Conservation (phyloP, 1,140 invertebrate genomes). For the Lamellibrachia luymesi region DNA sequence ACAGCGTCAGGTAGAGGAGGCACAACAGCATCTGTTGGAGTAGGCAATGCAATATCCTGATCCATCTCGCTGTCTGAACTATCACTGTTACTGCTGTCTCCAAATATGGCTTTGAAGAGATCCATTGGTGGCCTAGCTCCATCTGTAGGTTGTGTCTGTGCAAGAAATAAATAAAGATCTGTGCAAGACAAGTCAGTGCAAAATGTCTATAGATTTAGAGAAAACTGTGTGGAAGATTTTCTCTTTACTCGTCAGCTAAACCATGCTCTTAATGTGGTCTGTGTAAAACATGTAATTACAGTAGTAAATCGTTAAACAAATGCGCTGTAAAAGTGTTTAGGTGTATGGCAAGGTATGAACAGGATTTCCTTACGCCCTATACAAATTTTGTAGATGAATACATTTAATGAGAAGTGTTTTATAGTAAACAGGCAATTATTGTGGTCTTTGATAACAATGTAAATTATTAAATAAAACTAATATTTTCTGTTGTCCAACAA, state of each 20-base stretch:
- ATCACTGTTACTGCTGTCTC: constrained; percentile 45
- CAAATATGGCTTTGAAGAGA: constrained; percentile 63
- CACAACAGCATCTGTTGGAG: background rate
- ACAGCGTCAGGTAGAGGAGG: background rate
- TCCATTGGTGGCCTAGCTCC: constrained; percentile 55
- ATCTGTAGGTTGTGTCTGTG: constrained; percentile 29
- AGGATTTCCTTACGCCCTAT: too few relatives aligned
- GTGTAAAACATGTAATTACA: constrained; percentile 14
- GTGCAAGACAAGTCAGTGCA: background rate
- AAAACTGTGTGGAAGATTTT: constrained; percentile 4
- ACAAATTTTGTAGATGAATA: constrained; percentile 12
- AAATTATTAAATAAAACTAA: constrained; percentile 10
- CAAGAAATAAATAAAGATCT: background rate
- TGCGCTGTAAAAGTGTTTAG: background rate
- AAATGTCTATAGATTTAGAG: constrained; percentile 9
- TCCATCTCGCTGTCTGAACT: constrained; percentile 23
- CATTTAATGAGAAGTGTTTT: too few relatives aligned
- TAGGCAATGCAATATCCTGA: constrained; percentile 2
- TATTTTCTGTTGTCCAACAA: background rate
- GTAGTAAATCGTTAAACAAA: background rate
- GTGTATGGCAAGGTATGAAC: background rate
- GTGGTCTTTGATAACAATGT: background rate
- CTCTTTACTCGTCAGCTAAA: too few relatives aligned
- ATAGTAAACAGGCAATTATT: background rate
- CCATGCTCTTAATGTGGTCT: background rate